phyloP scores from a whole-genome alignment of 2,888 invertebrate genomes.

The Nysson spinosus region DNA sequence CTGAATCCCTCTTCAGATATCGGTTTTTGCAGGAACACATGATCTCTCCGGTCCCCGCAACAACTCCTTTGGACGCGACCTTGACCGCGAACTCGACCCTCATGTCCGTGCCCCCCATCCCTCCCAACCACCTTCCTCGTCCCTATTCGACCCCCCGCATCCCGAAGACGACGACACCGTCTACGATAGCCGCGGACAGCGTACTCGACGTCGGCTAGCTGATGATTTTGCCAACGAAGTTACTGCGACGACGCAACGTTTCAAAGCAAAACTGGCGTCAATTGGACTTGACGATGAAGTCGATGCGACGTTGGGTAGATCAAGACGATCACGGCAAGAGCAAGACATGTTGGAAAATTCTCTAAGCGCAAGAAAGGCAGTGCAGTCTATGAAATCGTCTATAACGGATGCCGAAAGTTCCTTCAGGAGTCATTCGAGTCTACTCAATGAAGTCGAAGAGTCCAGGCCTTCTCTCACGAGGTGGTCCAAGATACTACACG shows the following conservation, averaged over 20 bases:
- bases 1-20: constrained; percentile 44
- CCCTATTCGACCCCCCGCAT: constrained; percentile 58
- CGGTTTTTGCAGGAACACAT: constrained; percentile 73
- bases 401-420: constrained; percentile 79
- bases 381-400: constrained; percentile 54
- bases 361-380: constrained; percentile 55
- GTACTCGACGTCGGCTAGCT: constrained; percentile 75
- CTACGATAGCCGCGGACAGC: constrained; percentile 82
- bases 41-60: constrained; percentile 72
- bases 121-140: constrained; percentile 35
- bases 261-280: constrained; percentile 79
- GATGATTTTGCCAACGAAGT: constrained; percentile 78
- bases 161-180: constrained; percentile 79
- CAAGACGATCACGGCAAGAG: constrained; percentile 49
- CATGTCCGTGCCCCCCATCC: constrained; percentile 61
- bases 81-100: constrained; percentile 72
- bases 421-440: constrained; percentile 77
- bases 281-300: constrained; percentile 83
- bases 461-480: constrained; percentile 80
- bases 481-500: constrained; percentile 81
- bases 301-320: constrained; percentile 59
- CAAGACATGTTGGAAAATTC: constrained; percentile 40
- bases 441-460: constrained; percentile 58
- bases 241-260: constrained; percentile 77
- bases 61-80: constrained; percentile 68